Base-by-base conservation (phyloP, 2,888 invertebrate genomes). In the Furcula furcula region DNA sequence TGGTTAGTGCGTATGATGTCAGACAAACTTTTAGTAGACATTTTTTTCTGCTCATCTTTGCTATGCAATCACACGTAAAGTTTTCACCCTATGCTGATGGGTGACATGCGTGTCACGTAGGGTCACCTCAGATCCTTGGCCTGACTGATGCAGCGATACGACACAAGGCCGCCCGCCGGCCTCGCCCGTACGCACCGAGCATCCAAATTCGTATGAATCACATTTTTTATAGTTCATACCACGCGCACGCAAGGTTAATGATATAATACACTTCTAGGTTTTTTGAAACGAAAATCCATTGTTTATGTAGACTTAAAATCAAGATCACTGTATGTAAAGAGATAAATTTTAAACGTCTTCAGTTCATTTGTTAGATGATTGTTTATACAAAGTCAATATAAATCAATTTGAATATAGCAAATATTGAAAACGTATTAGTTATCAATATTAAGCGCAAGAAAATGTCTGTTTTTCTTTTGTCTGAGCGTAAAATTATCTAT, bases 181-280 rank as follows among this genome's bases (percentile, higher is more conserved):
- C 84, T 83, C 78, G 81, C 65, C 60, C 63, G 68, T 52, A 78
- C 80, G 79, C 79, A 56, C 44, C 53, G 38, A 58, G 82, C 80
- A 82, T 82, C 82, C 79, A 72, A 82, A 82, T 72, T 67, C 44
- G 61, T 56, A 58, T 76, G 72, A 70, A 66, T 77, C 77, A 77
- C 62, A 55, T 42, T 60, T 55, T 61, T 58, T 55, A 55, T 55
- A 54, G 62, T 59, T 64, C 65, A 65, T 55, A 47, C 46, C 44
- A 60, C 47, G 48, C 50, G 49, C 42, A 40, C 39, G 48, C 70
- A 75, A 76, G 75, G 76, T 72, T 74, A 70, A 76, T 70, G 60
- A 57, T 64, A 54, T 47, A 40, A 51, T 51, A 46, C 48, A 45
- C 41, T 40, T 52, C 42, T 41, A 46, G 39, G 31, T 46, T 50